These are phyloP conservation scores for Coracopsis vasa DNA, from an alignment of 2,113 vertebrate genomes.

Conservation along the genomic window DNA sequence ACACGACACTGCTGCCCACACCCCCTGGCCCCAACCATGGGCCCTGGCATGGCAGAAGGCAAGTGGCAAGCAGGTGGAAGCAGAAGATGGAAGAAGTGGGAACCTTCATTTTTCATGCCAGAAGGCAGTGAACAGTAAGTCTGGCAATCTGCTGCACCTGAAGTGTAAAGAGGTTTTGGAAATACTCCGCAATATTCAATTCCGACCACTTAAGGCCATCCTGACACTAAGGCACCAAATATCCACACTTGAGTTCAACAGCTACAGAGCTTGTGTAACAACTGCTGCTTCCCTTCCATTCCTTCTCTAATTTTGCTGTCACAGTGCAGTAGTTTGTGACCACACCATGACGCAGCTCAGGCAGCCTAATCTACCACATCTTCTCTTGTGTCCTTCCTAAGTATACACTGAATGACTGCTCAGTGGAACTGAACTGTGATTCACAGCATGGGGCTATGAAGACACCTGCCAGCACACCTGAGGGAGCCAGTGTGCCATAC, in stretches of 20 bases:
- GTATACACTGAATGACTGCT: neutral
- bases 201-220: neutral
- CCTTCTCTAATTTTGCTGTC: neutral
- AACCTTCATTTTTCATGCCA: neutral
- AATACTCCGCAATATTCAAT: neutral
- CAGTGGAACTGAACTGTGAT: neutral
- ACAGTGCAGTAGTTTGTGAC: neutral
- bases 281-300: neutral
- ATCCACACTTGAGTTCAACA: neutral
- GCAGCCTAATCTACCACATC: neutral
- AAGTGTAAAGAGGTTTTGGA: neutral
- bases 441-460: neutral
- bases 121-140: neutral
- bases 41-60: neutral
- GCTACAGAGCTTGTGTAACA: neutral
- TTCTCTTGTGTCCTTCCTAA: neutral
- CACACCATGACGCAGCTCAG: neutral
- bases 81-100: neutral
- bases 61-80: accelerated
- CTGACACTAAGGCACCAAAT: neutral
- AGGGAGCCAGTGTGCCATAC: neutral
- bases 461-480: neutral
- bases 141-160: accelerated
- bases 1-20: neutral
- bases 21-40: accelerated